Base-by-base conservation (phyloP, 2,888 invertebrate species). In the Rotaria macrura region DNA sequence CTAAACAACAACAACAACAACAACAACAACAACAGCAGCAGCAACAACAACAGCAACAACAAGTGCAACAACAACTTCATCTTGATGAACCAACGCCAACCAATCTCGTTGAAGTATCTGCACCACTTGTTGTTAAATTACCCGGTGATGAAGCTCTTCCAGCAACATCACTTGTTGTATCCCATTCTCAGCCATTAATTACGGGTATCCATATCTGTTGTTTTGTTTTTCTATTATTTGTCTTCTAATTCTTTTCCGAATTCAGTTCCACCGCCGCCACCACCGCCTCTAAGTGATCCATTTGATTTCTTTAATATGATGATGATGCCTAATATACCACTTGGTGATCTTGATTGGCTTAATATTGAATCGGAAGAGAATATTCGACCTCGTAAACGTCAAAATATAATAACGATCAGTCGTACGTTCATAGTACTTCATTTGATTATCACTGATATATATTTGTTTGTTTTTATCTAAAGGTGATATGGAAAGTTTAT, bases 401-500 rank as follows among this genome's bases (percentile, higher is more conserved):
- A 74, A 40, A 74, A 74, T 40, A 74, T 74, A 40, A 74, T 74
- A 40, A 74, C 74, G 25, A 74, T 74, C 20, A 74, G 74, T 25
- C 74, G 74, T 74, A 74, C 10, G 74, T 74, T 10, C 7, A 29
- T 12, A 29, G 29, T n/a, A 10, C 25, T 2, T 2, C 2, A 9
- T n/a, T 5, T 6, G 2, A 57, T 14, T n/a, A 3, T 57, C 2
- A n/a, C 7, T 57, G 1, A 14, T 25, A 29, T 6, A 6, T 57
- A n/a, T 4, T 5, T n/a, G 6, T 25, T 57, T 25, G 38, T 20
- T 17, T 40, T 25, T 29, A 10, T 3, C 2, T 40, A 23, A 40
- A 74, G 74, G 74, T 74, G 74, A 74, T 43, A 74, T 74, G 74
- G 74, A 74, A 40, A 40, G 40, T 40, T 74, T 74, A 43, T 74